Percentiles rank a stretch among this genome's conserved stretches.
These are phyloP conservation scores for Taxidea taxus DNA, from an alignment of 2,113 vertebrate species.

Conservation along the genomic window DNA sequence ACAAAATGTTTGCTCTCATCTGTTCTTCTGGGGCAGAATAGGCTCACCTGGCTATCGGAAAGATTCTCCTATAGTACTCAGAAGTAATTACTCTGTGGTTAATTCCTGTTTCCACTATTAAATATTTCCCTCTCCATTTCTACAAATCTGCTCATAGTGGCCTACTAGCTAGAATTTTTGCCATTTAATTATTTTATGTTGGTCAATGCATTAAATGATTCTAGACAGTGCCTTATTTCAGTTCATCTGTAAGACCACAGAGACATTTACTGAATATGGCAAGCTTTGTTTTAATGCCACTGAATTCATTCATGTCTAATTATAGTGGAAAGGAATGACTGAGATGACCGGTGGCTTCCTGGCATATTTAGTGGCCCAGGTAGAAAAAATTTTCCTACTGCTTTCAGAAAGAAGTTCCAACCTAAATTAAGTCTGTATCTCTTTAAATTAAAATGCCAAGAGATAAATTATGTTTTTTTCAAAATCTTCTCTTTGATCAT, in stretches of 20 bases:
- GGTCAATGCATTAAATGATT: not conserved
- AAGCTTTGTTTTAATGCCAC: constrained; percentile 39
- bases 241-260: not conserved
- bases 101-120: not conserved
- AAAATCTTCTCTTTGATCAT: not conserved
- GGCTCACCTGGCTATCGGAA: not conserved
- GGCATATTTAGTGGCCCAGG: constrained; percentile 3
- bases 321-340: constrained; percentile 9
- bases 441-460: constrained; percentile 10
- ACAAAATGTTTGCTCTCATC: not conserved
- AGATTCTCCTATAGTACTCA: not conserved
- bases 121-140: not conserved
- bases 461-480: not conserved
- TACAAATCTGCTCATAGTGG: constrained; percentile 12
- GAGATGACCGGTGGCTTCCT: not conserved
- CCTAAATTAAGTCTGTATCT: constrained; percentile 10
- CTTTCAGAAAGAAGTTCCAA: constrained; percentile 50
- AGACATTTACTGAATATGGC: not conserved
- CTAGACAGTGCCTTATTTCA: constrained; percentile 11
- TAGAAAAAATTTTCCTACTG: constrained; percentile 35
- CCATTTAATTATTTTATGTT: constrained; percentile 45
- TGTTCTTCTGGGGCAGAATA: not conserved
- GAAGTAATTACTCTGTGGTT: not conserved
- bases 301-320: constrained; percentile 24
- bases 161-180: not conserved